These are phyloP conservation scores for Orchestes rusci DNA, from an alignment of 2,888 invertebrate species.

Conservation along the genomic window DNA sequence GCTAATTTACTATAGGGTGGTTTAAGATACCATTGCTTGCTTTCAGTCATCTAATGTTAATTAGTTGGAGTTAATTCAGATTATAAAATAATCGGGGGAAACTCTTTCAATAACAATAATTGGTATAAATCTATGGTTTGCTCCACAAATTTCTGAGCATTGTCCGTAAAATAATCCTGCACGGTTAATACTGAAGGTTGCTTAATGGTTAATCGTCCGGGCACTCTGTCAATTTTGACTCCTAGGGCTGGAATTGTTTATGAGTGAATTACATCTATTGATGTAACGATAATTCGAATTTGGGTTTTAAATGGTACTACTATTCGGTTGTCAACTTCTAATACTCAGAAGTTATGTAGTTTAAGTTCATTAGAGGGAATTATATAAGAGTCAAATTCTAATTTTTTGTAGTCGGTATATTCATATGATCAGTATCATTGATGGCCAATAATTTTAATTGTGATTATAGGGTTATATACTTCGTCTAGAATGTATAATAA, in stretches of 20 bases:
- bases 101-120: slow-evolving; percentile 59
- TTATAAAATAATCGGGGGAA: slow-evolving; percentile 47
- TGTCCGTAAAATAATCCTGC: slow-evolving; percentile 64
- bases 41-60: slow-evolving; percentile 59
- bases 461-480: slow-evolving; percentile 51
- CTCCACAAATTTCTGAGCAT: slow-evolving; percentile 77
- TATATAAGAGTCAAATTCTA: slow-evolving; percentile 59
- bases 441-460: slow-evolving; percentile 57
- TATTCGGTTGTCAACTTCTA: slow-evolving; percentile 59
- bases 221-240: slow-evolving; percentile 58
- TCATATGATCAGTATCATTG: slow-evolving; percentile 51
- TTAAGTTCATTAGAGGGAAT: slow-evolving; percentile 44
- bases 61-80: slow-evolving; percentile 46
- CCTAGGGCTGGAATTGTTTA: slow-evolving; percentile 58
- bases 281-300: no score
- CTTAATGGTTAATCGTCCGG: slow-evolving; percentile 61
- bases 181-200: slow-evolving; percentile 53
- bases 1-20: slow-evolving; percentile 55
- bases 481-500: slow-evolving; percentile 29
- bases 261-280: slow-evolving; percentile 62
- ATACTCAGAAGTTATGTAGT: slow-evolving; percentile 48
- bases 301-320: slow-evolving; percentile 53
- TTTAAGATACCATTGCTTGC: slow-evolving; percentile 66
- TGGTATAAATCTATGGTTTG: slow-evolving; percentile 77
- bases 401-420: slow-evolving; percentile 52